Evolutionary conservation across 2,888 invertebrate genomes (phyloP).

Genomic region (Crepidodera aurea): DNA sequence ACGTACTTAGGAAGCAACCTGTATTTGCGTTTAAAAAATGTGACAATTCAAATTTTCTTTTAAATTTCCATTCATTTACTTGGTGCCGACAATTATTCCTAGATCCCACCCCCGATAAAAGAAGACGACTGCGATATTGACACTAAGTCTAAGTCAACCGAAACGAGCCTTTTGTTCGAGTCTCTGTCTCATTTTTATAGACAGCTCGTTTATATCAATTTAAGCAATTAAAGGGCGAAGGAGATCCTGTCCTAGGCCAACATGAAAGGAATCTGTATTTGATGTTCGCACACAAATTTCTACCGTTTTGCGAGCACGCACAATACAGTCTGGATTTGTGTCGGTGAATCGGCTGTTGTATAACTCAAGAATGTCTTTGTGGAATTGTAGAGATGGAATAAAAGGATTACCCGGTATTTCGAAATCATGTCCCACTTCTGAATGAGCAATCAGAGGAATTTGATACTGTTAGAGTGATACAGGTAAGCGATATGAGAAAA

Average conservation of each 20-base stretch:
- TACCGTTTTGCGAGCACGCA: slow-evolving; percentile 5
- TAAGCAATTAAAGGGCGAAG: slow-evolving; percentile 12
- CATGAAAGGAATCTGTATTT: slow-evolving; percentile 20
- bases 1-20: no score
- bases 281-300: slow-evolving; percentile 21
- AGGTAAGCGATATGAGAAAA: no score
- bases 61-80: no score
- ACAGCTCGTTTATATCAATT: slow-evolving; percentile 13
- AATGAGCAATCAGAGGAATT: no score
- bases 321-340: slow-evolving; percentile 24
- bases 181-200: background rate
- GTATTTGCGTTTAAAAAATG: no score
- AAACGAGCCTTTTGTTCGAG: background rate
- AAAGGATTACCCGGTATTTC: background rate
- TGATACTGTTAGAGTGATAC: no score
- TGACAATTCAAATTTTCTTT: no score
- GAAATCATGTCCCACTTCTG: no score
- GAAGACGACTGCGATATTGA: no score
- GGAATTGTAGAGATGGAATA: background rate
- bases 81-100: no score
- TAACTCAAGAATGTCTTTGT: background rate
- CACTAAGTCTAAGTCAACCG: background rate
- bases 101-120: no score
- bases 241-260: slow-evolving; percentile 12
- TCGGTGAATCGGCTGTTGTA: background rate